Base-by-base conservation (phyloP, 2,888 invertebrate genomes). In the Saturnia pavonia region DNA sequence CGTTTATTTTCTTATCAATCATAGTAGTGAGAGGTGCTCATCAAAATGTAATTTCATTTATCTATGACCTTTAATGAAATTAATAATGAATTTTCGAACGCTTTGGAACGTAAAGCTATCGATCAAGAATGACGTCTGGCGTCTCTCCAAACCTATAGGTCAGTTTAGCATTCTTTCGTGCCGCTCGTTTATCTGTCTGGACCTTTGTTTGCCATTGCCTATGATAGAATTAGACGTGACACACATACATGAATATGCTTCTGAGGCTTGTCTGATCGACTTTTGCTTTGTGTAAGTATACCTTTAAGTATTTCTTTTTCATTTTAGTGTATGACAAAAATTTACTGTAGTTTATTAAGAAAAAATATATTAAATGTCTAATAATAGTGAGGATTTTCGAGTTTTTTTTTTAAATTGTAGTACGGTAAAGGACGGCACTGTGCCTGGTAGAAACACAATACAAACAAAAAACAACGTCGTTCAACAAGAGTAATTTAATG, bases 91-190 rank as follows among this genome's bases (percentile, higher is more conserved):
- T 67, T 42, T 75, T 76, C 75, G 78, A 76, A 78, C 75, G 76
- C 75, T 74, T 80, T 77, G 75, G 79, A 76, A 78, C 78, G 78
- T 77, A 77, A 76, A 82, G 74, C 82, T 77, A 86, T 88, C 81
- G 82, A 86, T 85, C 78, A 79, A 74, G 78, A 79, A 82, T 81
- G 75, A 72, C 51, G 68, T 72, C 76, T 88, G 90, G 90, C 89
- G 57, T 7, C 7, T 19, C 34, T 82, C 89, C 90, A 90, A 85
- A 70, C 72, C 75, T 70, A 89, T 86, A 88, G 88, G 89, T 89
- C 85, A 85, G 75, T 68, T 75, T 71, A 63, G 51, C 72, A 80
- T 84, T 81, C 78, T 78, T 75, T 75, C 71, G 69, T 73, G 68
- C 71, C 72, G 67, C 70, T 71, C 68, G 72, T 69, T 67, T 63